Evolutionary conservation across 2,113 vertebrate genomes (phyloP).

Genomic region (Protobothrops mucrosquamatus): DNA sequence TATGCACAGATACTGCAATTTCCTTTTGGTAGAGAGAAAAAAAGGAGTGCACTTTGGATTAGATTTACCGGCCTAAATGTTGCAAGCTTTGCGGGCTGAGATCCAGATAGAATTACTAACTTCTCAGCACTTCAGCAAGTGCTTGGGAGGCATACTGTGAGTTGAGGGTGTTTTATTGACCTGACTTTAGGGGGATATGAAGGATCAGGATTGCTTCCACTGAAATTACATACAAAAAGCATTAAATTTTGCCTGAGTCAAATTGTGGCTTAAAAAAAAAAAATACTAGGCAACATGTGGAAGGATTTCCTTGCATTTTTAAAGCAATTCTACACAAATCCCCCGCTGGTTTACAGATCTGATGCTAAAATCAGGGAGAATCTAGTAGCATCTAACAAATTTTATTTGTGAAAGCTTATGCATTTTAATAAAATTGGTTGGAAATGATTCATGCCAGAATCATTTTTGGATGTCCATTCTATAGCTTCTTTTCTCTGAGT

Average conservation of each 20-base stretch:
- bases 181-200: background rate
- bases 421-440: background rate
- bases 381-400: background rate
- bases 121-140: background rate
- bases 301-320: constrained; percentile 8
- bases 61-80: background rate
- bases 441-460: background rate
- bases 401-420: background rate
- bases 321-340: background rate
- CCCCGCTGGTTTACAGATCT: background rate
- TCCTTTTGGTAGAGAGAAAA: background rate
- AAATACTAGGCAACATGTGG: background rate
- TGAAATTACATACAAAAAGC: background rate
- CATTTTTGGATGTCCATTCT: background rate
- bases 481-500: background rate
- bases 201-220: background rate
- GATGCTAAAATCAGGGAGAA: background rate
- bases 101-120: background rate
- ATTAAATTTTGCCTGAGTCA: background rate
- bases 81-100: background rate
- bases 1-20: background rate
- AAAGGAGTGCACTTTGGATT: background rate
- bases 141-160: background rate
- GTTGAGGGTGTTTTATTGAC: background rate
- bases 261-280: background rate